These are phyloP conservation scores for Vidua chalybeata DNA, from an alignment of 2,113 vertebrate species.

Conservation along the genomic window DNA sequence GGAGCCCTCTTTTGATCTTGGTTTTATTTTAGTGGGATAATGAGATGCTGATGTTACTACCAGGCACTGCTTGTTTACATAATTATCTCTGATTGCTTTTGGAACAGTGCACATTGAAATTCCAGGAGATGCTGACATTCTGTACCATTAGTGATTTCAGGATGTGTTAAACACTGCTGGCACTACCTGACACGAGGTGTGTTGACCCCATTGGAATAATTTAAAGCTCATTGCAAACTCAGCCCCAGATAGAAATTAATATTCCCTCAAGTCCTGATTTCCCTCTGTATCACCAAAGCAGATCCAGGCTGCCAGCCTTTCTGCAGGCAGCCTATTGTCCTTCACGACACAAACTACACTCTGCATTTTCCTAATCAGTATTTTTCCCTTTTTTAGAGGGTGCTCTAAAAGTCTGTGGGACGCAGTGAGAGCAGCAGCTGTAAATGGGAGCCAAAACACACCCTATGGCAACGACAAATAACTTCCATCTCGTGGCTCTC, in stretches of 20 bases:
- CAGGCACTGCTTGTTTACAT: conserved; percentile 42
- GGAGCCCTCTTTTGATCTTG: conserved; percentile 37
- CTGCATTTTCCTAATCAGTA: neutral
- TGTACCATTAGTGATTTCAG: neutral
- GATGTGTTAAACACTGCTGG: neutral
- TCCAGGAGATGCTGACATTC: neutral
- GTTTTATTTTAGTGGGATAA: conserved; percentile 36
- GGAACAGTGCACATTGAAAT: conserved; percentile 21
- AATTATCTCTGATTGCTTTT: conserved; percentile 55
- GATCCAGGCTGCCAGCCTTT: neutral
- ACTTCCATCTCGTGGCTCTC: conserved; percentile 5
- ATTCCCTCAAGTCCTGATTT: neutral
- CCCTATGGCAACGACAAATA: neutral
- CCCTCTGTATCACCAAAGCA: neutral
- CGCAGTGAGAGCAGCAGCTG: neutral
- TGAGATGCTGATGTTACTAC: conserved; percentile 39
- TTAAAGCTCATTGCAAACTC: neutral
- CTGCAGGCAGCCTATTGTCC: neutral
- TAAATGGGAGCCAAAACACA: conserved; percentile 8
- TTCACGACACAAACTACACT: neutral
- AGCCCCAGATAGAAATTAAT: neutral
- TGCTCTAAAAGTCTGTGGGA: neutral
- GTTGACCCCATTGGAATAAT: neutral
- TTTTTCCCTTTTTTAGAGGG: neutral
- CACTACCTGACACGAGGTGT: neutral